These are phyloP conservation scores for Esox masquinongy DNA, from an alignment of 2,797 vertebrate species.

Conservation along the genomic window DNA sequence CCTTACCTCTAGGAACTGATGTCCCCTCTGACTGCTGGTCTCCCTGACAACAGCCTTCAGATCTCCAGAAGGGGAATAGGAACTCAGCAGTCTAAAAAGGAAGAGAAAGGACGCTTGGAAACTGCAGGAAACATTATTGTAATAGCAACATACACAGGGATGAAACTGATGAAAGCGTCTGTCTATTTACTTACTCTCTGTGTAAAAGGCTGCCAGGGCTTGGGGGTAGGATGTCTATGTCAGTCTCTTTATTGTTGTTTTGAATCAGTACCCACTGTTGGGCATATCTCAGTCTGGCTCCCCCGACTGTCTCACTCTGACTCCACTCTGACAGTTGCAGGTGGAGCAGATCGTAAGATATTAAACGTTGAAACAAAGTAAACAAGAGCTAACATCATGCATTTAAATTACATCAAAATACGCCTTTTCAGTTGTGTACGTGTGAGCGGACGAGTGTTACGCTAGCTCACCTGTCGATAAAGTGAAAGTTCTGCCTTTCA, in stretches of 20 bases:
- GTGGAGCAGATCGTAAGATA: not conserved
- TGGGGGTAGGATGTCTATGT: constrained; percentile 53
- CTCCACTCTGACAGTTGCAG: constrained; percentile 57
- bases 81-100: constrained; percentile 41
- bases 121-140: not conserved
- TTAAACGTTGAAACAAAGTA: not conserved
- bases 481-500: constrained; percentile 37
- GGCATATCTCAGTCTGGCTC: constrained; percentile 57
- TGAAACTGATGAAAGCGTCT: constrained; percentile 4
- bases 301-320: constrained; percentile 69
- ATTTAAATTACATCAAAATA: no score
- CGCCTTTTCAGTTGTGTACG: not conserved
- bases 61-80: constrained; percentile 45
- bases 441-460: not conserved
- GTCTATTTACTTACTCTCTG: constrained; percentile 59
- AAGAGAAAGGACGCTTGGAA: not conserved
- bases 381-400: not conserved
- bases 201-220: constrained; percentile 52
- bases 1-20: constrained; percentile 69
- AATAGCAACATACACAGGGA: not conserved
- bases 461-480: constrained; percentile 61
- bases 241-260: constrained; percentile 40
- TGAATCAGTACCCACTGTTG: constrained; percentile 72
- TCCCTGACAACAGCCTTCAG: constrained; percentile 64
- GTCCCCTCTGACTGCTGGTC: constrained; percentile 14